Conservation (phyloP, 2,797 vertebrate genomes). For the Oreochromis mossambicus region DNA sequence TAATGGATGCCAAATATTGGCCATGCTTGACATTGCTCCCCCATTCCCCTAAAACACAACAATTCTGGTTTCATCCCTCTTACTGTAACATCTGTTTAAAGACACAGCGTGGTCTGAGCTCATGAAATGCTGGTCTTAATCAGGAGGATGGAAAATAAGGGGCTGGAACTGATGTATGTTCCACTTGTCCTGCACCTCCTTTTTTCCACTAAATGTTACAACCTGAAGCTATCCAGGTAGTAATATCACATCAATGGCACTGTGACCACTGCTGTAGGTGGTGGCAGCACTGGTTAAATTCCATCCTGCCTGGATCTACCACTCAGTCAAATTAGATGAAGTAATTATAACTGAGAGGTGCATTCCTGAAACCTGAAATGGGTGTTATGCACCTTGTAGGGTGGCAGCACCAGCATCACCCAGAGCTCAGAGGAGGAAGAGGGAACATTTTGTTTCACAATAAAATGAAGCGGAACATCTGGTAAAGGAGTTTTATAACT, state of each 20-base stretch:
- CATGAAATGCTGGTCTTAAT: neutral
- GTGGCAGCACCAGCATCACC: constrained; percentile 10
- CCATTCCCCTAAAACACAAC: neutral
- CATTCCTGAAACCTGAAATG: constrained; percentile 43
- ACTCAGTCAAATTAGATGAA: constrained; percentile 59
- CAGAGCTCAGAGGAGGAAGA: neutral
- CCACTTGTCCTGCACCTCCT: neutral
- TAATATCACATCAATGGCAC: neutral
- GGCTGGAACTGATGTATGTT: neutral
- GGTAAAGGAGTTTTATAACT: constrained; percentile 24
- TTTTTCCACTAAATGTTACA: neutral
- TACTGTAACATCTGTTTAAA: neutral
- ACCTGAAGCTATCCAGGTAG: neutral
- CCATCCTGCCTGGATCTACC: constrained; percentile 20
- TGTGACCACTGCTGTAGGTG: neutral
- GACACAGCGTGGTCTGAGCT: neutral
- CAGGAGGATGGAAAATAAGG: constrained; percentile 3
- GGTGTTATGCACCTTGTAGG: constrained; percentile 21
- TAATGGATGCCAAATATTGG: constrained; percentile 64
- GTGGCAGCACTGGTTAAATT: neutral
- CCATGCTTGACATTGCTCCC: constrained; percentile 40
- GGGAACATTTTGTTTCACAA: constrained; percentile 34
- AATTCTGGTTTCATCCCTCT: constrained; percentile 13
- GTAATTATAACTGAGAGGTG: constrained; percentile 56
- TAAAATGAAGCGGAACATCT: constrained; percentile 38